Percentiles rank a stretch among this genome's conserved stretches.
phyloP scores from a whole-genome alignment of 2,888 invertebrate species.

The Icerya purchasi region DNA sequence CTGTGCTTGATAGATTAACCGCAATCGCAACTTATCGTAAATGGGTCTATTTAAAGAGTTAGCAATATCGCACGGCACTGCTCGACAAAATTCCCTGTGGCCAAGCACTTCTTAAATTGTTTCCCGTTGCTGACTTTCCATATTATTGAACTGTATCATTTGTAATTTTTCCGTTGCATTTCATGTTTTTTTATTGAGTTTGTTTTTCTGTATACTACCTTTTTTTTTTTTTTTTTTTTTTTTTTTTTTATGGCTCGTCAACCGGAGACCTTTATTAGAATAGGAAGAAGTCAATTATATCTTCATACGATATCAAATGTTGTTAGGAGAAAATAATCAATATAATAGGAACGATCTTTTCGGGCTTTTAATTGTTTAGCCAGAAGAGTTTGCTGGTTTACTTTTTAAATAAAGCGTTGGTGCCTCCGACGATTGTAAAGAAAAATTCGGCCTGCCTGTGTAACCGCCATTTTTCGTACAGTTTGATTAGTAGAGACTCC shows the following conservation, averaged over 20 bases:
- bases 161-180: constrained; percentile 4
- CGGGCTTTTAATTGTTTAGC: neutral
- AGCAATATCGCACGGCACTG: too few relatives aligned
- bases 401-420: neutral
- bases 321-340: neutral
- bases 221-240: neutral
- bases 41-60: too few relatives aligned
- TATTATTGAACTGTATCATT: too few relatives aligned
- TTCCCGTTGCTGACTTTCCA: too few relatives aligned
- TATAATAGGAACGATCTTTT: neutral
- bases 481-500: constrained; percentile 3
- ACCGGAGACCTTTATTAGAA: neutral
- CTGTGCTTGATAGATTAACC: too few relatives aligned
- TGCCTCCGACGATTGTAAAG: neutral
- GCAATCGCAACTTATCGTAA: too few relatives aligned
- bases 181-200: neutral
- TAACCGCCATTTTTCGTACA: too few relatives aligned
- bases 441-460: too few relatives aligned
- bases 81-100: too few relatives aligned
- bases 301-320: too few relatives aligned
- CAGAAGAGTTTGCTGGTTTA: neutral
- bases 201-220: neutral
- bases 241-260: neutral
- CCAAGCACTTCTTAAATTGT: too few relatives aligned
- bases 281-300: too few relatives aligned